Conservation (phyloP, 2,888 invertebrate species). For the Pandemis corylana region DNA sequence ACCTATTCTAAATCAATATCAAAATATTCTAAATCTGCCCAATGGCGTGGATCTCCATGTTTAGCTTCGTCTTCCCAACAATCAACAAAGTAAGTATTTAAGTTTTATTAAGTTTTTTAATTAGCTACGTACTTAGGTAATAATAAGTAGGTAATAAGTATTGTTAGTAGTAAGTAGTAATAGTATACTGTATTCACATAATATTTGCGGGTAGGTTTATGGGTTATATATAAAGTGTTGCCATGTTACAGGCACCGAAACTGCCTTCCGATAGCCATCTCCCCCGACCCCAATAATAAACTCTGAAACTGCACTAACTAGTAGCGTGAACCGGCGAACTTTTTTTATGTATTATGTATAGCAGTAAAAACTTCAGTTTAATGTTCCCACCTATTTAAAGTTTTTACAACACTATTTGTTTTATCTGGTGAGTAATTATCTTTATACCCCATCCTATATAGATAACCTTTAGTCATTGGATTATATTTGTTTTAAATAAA, state of each 20-base stretch:
- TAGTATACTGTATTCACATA: not conserved
- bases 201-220: not conserved
- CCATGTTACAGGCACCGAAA: conserved; percentile 27
- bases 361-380: conserved; percentile 50
- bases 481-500: not conserved
- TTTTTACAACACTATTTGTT: conserved; percentile 48
- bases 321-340: conserved; percentile 48
- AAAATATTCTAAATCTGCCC: no score
- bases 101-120: no score
- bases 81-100: no score
- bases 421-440: conserved; percentile 36
- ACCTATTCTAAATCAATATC: no score
- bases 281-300: conserved; percentile 41
- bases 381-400: conserved; percentile 48
- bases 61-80: no score
- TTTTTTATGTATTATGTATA: conserved; percentile 55
- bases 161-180: not conserved
- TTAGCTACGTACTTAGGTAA: no score
- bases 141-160: no score
- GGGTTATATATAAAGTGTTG: conserved; percentile 17
- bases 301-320: conserved; percentile 41
- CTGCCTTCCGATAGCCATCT: conserved; percentile 37
- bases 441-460: conserved; percentile 33
- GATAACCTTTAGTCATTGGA: conserved; percentile 1
- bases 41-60: no score